Evolutionary conservation across 2,113 vertebrate genomes (phyloP), one percentile per base, ranked within the genome.

Genomic region (Sinocyclocheilus rhinocerous): DNA sequence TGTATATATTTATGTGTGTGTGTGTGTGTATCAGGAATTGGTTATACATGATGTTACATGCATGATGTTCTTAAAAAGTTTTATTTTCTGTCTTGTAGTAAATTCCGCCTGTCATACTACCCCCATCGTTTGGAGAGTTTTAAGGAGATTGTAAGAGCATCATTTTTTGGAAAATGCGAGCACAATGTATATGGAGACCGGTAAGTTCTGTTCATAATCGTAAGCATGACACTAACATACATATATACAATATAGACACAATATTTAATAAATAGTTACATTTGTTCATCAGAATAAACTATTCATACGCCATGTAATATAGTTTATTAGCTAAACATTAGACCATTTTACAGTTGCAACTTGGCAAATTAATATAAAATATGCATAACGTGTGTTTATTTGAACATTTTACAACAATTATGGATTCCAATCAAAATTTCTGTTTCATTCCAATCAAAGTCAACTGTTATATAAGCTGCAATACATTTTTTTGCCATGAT

Each of bases 101-200:
- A 98, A 89, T 99, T 99, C 91, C 97, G 98, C 29, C 73, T 90
- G 83, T 90, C 89, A 12, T 90, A 90, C 93, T 99, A 99, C 92
- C 98, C 98, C 0, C 98, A 99, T 88, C 88, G 92, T 4, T 91
- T 99, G 94, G 95, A 96, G 5, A 94, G 93, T 91, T 99, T 99
- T 93, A 96, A 92, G 0, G 91, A 91, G n/a, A 88, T 99, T 72
- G 94, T 99, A 80, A 94, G 78, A 39, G 95, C 91, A 0, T 97
- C 97, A n/a, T 98, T 99, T 52, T 90, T 90, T 2, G 95, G 96
- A 59, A 95, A 95, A 89, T 93, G 97, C 90, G 93, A 98, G 92
- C 98, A 99, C 94, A 94, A 81, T 0, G 93, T 99, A 87, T 96
- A 96, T 78, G 98, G 97, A 0, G 98, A 99, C 89, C 1, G 3